Evolutionary conservation across 2,888 invertebrate species (phyloP), one percentile per base, ranked within the genome.

Genomic region (Orchesella flavescens): DNA sequence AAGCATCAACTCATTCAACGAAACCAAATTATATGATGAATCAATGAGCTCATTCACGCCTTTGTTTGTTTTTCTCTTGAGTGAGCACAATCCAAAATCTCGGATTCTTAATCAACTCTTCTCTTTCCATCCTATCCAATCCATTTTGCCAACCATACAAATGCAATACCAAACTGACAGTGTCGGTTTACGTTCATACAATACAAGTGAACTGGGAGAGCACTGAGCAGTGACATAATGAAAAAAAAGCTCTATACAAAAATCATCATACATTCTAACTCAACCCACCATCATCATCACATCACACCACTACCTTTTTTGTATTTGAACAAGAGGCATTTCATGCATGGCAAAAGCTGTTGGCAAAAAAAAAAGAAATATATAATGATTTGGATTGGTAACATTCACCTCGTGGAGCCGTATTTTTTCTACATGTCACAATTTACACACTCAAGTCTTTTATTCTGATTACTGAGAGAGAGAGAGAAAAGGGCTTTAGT

Each of bases 1-100:
- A 57, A 10, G 57, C 10, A 19, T n/a, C 17, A 19, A 17, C 17
- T 23, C 61, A 23, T 23, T 61, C 61, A 61, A 61, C 61, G 24
- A 61, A 61, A 61, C 24, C 24, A 61, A 61, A 61, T 61, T 61
- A 61, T 57, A 19, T 43, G 77, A 59, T 49, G 77, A 77, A 77
- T 77, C 77, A 77, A 77, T 77, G 77, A 69, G 77, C 68, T 43
- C 46, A 77, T 77, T 77, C 77, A 77, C 77, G 77, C 77, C 77
- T 77, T 77, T 77, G 59, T 77, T 77, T 77, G 68, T 77, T 77
- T 77, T 77, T 17, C 63, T 74, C 74, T 74, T 63, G 66, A 76
- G 23, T 23, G 46, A 65, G 12, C 65, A 76, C 43, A 57, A 43
- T 34, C 34, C 34, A 24, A 74, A 63, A 44, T 43, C 43, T 59